Evolutionary conservation across 2,797 vertebrate species (phyloP).

Genomic region (Platyrinchus mystaceus): DNA sequence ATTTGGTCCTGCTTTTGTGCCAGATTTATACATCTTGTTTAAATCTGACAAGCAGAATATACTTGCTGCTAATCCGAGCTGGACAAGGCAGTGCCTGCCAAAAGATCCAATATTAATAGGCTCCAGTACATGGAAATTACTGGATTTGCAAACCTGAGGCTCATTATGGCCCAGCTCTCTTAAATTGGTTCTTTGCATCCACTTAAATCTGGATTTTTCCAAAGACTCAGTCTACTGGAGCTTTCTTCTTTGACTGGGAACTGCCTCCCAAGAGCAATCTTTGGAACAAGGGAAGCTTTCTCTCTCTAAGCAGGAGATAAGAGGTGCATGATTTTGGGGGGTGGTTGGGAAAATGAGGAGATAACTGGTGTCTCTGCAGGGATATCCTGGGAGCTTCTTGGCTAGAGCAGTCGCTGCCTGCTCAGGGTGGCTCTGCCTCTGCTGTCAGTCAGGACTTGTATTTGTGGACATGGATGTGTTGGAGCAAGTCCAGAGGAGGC

Average conservation of each 20-base stretch:
- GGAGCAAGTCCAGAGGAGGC: rapidly evolving
- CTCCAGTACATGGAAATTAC: not conserved
- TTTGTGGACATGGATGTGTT: not conserved
- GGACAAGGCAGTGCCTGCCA: not conserved
- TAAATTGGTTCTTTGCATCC: not conserved
- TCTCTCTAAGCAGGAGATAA: not conserved
- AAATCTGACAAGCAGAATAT: not conserved
- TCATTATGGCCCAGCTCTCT: not conserved
- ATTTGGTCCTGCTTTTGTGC: constrained; percentile 26
- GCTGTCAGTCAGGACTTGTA: rapidly evolving
- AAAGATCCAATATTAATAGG: not conserved
- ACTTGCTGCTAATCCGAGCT: not conserved
- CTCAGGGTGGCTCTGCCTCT: not conserved
- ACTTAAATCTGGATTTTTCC: not conserved
- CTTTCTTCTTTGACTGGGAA: not conserved
- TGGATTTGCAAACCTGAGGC: not conserved
- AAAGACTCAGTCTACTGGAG: not conserved
- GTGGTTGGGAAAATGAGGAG: not conserved
- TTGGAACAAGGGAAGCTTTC: not conserved
- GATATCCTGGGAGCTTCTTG: not conserved
- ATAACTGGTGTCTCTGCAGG: not conserved
- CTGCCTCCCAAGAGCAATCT: not conserved
- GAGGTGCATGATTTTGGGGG: not conserved
- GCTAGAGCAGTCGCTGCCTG: not conserved
- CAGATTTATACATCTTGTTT: constrained; percentile 15